Percentiles rank a stretch among this genome's conserved stretches.
phyloP scores from a whole-genome alignment of 2,888 invertebrate genomes.

The Apamea monoglypha region DNA sequence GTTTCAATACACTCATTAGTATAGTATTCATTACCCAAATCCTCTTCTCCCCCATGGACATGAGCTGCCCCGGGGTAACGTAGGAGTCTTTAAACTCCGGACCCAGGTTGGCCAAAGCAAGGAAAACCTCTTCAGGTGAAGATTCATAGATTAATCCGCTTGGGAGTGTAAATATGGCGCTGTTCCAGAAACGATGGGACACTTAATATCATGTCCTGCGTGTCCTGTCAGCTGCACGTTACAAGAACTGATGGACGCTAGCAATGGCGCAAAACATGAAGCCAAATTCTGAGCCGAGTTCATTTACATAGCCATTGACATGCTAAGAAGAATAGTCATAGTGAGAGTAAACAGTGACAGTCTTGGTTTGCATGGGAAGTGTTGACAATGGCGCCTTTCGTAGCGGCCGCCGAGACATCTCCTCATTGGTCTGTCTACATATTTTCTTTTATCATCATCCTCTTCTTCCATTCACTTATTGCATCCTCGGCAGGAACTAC shows the following conservation, averaged over 20 bases:
- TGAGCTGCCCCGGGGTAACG: neutral
- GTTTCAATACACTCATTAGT: neutral
- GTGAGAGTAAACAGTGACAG: neutral
- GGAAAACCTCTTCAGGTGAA: neutral
- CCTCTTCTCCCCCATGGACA: neutral
- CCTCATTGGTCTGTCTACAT: neutral
- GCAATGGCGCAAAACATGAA: no score
- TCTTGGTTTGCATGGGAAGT: neutral
- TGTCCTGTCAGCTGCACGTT: no score
- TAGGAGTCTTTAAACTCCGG: neutral
- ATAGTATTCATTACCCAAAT: neutral
- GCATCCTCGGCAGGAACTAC: slow-evolving; percentile 70
- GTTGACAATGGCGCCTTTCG: neutral
- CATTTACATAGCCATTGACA: no score
- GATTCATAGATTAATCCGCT: neutral
- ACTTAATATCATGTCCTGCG: no score
- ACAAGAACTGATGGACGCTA: no score
- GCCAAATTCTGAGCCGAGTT: no score
- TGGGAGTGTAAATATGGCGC: neutral
- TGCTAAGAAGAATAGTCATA: neutral
- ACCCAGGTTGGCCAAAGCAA: neutral
- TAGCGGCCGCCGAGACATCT: neutral
- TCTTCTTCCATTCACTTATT: slow-evolving; percentile 78
- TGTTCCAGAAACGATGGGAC: no score
- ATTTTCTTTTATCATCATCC: slow-evolving; percentile 64